Conservation (phyloP, 2,888 invertebrate species). For the Stenoptilia bipunctidactyla region DNA sequence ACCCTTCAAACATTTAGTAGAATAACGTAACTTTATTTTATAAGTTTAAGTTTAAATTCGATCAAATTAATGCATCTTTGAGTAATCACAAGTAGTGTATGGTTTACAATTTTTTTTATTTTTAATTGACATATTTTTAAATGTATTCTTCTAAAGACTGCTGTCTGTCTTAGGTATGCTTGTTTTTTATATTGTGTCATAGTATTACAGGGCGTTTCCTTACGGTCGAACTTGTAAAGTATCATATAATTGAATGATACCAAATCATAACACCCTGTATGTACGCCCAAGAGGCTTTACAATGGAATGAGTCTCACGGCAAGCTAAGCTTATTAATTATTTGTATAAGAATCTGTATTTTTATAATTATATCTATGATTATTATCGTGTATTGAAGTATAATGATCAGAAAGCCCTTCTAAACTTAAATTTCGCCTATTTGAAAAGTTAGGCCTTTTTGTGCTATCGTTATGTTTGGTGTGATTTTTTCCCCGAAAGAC, state of each 20-base stretch:
- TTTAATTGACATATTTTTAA: not conserved
- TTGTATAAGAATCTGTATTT: slow-evolving; percentile 65
- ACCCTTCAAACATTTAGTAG: slow-evolving; percentile 49
- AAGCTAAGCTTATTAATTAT: slow-evolving; percentile 53
- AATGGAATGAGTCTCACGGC: slow-evolving; percentile 50
- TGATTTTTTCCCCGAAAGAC: slow-evolving; percentile 18
- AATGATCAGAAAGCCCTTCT: too few relatives aligned
- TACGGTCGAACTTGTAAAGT: not conserved
- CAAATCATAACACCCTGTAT: slow-evolving; percentile 3
- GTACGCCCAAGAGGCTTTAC: slow-evolving; percentile 54
- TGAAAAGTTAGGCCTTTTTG: too few relatives aligned
- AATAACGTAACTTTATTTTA: slow-evolving; percentile 40
- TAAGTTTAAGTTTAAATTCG: slow-evolving; percentile 37
- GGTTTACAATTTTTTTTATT: slow-evolving; percentile 8
- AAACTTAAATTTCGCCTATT: not conserved
- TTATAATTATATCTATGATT: slow-evolving; percentile 38
- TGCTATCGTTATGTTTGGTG: slow-evolving; percentile 42
- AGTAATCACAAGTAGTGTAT: slow-evolving; percentile 8
- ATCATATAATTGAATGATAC: not conserved
- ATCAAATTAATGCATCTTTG: slow-evolving; percentile 34
- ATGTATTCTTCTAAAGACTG: slow-evolving; percentile 42
- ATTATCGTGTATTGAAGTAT: too few relatives aligned
- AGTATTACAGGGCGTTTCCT: not conserved
- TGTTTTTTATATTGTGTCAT: not conserved
- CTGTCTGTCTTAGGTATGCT: slow-evolving; percentile 13